These are phyloP conservation scores for Malacoctenus gilli DNA, from an alignment of 2,797 vertebrate species.

Conservation along the genomic window DNA sequence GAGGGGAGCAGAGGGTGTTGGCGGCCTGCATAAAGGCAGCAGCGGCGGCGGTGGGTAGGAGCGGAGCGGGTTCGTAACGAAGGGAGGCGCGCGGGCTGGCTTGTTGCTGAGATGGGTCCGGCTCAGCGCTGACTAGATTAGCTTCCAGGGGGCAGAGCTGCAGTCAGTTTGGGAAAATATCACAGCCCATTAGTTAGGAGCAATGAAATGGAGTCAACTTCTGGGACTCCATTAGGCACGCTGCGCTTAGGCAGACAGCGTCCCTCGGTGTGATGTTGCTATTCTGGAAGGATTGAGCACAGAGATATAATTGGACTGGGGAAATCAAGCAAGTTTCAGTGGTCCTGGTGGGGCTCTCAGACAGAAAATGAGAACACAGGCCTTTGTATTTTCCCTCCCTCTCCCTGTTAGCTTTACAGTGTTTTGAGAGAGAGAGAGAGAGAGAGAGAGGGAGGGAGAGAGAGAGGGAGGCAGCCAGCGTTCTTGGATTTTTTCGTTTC, in stretches of 20 bases:
- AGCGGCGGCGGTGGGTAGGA: slow-evolving; percentile 65
- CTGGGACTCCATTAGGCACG: slow-evolving; percentile 93
- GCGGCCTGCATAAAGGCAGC: slow-evolving; percentile 58
- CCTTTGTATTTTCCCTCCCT: slow-evolving; percentile 76
- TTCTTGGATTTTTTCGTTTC: slow-evolving; percentile 50
- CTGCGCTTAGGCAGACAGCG: slow-evolving; percentile 87
- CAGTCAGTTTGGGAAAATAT: slow-evolving; percentile 90
- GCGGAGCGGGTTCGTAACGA: slow-evolving; percentile 48
- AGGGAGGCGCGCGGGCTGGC: slow-evolving; percentile 57
- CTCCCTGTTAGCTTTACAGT: slow-evolving; percentile 75
- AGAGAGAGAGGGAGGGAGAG: slow-evolving; percentile 63
- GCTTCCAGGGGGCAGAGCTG: slow-evolving; percentile 82
- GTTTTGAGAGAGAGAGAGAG: slow-evolving; percentile 72
- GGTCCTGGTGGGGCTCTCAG: slow-evolving; percentile 86
- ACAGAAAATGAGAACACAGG: slow-evolving; percentile 79
- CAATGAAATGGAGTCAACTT: slow-evolving; percentile 94
- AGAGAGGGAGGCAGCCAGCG: slow-evolving; percentile 59
- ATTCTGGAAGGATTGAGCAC: slow-evolving; percentile 88
- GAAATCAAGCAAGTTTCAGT: slow-evolving; percentile 93
- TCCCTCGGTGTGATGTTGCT: slow-evolving; percentile 87
- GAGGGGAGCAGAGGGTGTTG: slow-evolving; percentile 56
- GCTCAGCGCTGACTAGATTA: slow-evolving; percentile 79
- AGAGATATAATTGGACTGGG: slow-evolving; percentile 96
- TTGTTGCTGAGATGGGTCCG: slow-evolving; percentile 64
- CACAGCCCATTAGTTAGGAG: slow-evolving; percentile 94